Conservation (phyloP, 2,797 vertebrate genomes). For the Aratinga solstitialis region DNA sequence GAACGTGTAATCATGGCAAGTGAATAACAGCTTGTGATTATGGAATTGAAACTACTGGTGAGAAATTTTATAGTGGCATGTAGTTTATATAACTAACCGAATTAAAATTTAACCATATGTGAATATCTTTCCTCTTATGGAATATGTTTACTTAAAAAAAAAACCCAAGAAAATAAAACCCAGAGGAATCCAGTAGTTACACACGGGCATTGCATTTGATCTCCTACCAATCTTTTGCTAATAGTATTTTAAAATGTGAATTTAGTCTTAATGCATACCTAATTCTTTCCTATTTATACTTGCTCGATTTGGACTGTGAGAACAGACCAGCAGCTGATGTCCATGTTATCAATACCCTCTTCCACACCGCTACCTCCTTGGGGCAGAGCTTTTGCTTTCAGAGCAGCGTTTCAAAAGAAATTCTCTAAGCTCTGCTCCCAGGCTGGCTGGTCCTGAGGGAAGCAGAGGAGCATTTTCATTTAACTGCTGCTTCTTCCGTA, state of each 20-base stretch:
- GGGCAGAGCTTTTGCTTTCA: not conserved
- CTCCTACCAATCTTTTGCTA: not conserved
- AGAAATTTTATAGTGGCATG: conserved; percentile 56
- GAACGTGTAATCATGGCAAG: conserved; percentile 3
- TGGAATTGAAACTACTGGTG: conserved; percentile 50
- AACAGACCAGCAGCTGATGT: not conserved
- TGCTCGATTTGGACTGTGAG: not conserved
- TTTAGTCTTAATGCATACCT: conserved; percentile 8
- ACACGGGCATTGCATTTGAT: not conserved
- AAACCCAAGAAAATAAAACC: not conserved
- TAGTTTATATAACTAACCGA: conserved; percentile 46
- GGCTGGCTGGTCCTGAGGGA: not conserved
- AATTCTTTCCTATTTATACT: conserved; percentile 2
- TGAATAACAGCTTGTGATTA: conserved; percentile 54
- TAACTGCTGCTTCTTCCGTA: not conserved
- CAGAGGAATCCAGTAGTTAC: conserved; percentile 4
- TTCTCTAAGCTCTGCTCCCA: not conserved
- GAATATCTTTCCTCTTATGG: not conserved
- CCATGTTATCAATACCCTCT: not conserved
- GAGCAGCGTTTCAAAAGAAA: not conserved
- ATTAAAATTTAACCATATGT: conserved; percentile 58
- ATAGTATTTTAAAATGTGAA: conserved; percentile 3
- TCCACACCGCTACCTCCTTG: not conserved
- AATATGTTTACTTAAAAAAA: not conserved
- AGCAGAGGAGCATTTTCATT: not conserved